Evolutionary conservation across 2,888 invertebrate genomes (phyloP).

Genomic region (Tolmerus cingulatus): DNA sequence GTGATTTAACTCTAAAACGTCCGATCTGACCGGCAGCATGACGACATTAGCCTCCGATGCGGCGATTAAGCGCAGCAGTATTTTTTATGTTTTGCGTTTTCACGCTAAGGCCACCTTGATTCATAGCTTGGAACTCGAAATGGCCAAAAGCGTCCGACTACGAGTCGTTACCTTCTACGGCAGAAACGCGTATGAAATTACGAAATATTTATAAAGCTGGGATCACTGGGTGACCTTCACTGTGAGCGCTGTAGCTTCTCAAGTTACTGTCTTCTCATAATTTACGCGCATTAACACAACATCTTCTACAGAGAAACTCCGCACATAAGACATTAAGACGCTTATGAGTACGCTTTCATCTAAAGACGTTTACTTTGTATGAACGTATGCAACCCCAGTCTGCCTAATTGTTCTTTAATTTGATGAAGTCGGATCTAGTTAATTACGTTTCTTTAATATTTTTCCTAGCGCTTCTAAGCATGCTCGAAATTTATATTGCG

Average conservation of each 20-base stretch:
- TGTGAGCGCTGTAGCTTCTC: background rate
- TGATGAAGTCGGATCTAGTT: background rate
- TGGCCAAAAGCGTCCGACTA: background rate
- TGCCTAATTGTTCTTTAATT: background rate
- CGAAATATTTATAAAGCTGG: background rate
- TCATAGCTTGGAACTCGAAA: background rate
- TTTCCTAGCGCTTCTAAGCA: too few species aligned
- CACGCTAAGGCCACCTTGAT: background rate
- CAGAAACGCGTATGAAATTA: background rate
- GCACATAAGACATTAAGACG: background rate
- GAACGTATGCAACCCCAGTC: background rate
- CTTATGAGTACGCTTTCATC: background rate
- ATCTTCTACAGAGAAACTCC: background rate
- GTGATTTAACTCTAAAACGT: background rate
- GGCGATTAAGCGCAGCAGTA: background rate
- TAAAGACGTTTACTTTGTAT: background rate
- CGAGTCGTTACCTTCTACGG: background rate
- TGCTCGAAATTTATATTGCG: too few species aligned
- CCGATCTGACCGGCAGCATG: background rate
- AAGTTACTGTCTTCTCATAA: background rate
- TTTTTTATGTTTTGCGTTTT: background rate
- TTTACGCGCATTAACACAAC: background rate
- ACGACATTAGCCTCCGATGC: background rate
- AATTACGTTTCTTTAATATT: too few species aligned
- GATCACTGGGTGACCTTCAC: background rate